Conservation (phyloP, 1,140 invertebrate genomes). For the Drosophila pandora region DNA sequence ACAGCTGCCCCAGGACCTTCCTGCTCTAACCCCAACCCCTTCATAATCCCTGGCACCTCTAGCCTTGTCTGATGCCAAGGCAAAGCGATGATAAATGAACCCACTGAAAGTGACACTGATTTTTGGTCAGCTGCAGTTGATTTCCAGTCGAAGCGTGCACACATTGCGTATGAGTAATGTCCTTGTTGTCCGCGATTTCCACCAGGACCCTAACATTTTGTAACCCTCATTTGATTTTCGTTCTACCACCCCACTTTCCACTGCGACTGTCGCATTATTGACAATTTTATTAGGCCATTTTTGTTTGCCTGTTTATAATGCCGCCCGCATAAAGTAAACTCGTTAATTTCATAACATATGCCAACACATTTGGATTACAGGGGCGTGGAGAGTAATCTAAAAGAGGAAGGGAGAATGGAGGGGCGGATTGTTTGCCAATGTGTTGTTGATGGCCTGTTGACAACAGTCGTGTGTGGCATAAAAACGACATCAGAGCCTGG, state of each 20-base stretch:
- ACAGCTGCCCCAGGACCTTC: constrained; percentile 48
- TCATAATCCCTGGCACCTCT: neutral
- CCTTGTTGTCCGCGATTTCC: constrained; percentile 18
- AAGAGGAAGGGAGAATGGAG: neutral
- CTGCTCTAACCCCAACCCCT: neutral
- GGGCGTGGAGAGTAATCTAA: neutral
- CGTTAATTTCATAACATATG: constrained; percentile 73
- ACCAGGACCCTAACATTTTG: constrained; percentile 7
- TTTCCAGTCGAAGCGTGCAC: constrained; percentile 44
- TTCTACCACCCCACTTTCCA: constrained; percentile 2
- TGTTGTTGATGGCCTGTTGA: constrained; percentile 40
- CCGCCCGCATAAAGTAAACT: constrained; percentile 52
- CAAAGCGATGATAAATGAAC: constrained; percentile 71
- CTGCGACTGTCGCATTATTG: constrained; percentile 53
- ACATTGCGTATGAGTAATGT: constrained; percentile 69
- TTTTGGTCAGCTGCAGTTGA: constrained; percentile 68
- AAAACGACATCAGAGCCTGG: constrained; percentile 40
- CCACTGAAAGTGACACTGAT: constrained; percentile 60
- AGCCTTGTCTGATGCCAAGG: constrained; percentile 28
- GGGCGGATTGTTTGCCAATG: constrained; percentile 18
- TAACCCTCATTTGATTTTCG: constrained; percentile 25
- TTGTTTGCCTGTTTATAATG: constrained; percentile 54
- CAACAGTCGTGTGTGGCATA: constrained; percentile 32
- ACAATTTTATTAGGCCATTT: constrained; percentile 72
- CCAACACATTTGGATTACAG: constrained; percentile 22